Conservation (phyloP, 1,140 invertebrate genomes). For the Anadara kagoshimensis region DNA sequence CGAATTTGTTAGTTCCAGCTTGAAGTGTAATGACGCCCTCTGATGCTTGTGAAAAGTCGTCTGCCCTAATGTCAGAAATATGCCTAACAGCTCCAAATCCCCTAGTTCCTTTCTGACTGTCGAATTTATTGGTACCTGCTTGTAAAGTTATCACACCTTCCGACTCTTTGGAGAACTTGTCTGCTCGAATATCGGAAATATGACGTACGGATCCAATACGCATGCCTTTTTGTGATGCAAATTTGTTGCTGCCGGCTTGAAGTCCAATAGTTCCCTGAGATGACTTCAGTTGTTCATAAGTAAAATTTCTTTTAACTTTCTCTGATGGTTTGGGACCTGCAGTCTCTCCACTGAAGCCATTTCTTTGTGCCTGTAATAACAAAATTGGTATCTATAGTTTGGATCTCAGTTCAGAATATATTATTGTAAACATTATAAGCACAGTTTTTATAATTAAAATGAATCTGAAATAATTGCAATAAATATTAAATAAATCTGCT, state of each 20-base stretch:
- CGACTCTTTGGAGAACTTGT: slow-evolving; percentile 75
- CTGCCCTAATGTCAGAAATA: slow-evolving; percentile 77
- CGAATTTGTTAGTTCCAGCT: slow-evolving; percentile 90
- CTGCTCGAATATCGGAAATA: slow-evolving; percentile 68
- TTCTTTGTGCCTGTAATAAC: slow-evolving; percentile 64
- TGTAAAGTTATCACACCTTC: slow-evolving; percentile 93
- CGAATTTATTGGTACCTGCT: slow-evolving; percentile 93
- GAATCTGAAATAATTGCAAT: too few species aligned
- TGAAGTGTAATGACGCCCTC: slow-evolving; percentile 91
- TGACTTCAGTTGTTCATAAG: slow-evolving; percentile 91
- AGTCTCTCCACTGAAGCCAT: slow-evolving; percentile 60
- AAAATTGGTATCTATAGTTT: slow-evolving; percentile 1
- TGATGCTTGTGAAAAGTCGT: slow-evolving; percentile 74
- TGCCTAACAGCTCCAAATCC: slow-evolving; percentile 92
- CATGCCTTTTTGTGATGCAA: slow-evolving; percentile 74
- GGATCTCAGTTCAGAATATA: not conserved
- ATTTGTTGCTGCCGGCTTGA: slow-evolving; percentile 83
- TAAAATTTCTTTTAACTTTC: slow-evolving; percentile 85
- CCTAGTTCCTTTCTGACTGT: slow-evolving; percentile 94
- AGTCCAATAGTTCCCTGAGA: slow-evolving; percentile 93
- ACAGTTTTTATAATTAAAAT: too few species aligned
- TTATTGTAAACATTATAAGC: not conserved
- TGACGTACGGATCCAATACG: slow-evolving; percentile 66
- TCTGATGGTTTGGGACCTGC: slow-evolving; percentile 92
- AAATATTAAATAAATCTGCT: too few species aligned